Evolutionary conservation across 1,140 invertebrate genomes (phyloP), one percentile per base, ranked within the genome.

Genomic region (Drosophila pseudoananassae): DNA sequence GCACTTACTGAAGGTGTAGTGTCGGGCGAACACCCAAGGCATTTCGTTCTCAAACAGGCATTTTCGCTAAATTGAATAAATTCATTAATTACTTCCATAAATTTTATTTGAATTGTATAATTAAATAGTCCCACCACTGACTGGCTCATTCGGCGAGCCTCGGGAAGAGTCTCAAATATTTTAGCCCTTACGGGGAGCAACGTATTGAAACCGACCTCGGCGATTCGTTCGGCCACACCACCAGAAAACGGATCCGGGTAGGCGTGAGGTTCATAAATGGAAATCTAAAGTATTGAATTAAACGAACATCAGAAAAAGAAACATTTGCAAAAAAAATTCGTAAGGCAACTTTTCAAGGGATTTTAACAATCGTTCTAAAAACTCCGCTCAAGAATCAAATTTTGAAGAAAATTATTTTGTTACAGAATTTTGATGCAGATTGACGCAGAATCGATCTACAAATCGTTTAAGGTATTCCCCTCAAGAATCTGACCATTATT

Each of bases 1-100:
- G 63, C 94, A 94, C 64, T 93, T 93, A 68, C 93, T 91, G 57
- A 80, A 83, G 36, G 68, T 90, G 51, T 91, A 91, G 29, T 52
- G 53, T 4, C 38, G 59, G 2, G 69, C 51, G 31, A 79, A 91
- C 4, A 78, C 54, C 91, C 72, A 92, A 78, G 27, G 93, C 92
- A 88, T 92, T 92, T 91, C 90, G 36, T 91, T 74, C 57, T 70
- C 69, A 12, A 91, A 91, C 8, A 76, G 72, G 40, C 90, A 91
- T 46, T 91, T 89, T n/a, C 90, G 87, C 90, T 91, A 49, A 14
- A 29, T 8, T 1, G 2, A 47, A 15, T 6, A 15, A 25, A 8
- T 55, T 8, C 40, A 29, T 50, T 15, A 27, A 27, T 27, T 27
- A 27, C 6, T 27, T 27, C 25, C 25, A 60, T 51, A 55, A 49